Base-by-base conservation (phyloP, 1,140 invertebrate genomes). In the Plectus sambesii region DNA sequence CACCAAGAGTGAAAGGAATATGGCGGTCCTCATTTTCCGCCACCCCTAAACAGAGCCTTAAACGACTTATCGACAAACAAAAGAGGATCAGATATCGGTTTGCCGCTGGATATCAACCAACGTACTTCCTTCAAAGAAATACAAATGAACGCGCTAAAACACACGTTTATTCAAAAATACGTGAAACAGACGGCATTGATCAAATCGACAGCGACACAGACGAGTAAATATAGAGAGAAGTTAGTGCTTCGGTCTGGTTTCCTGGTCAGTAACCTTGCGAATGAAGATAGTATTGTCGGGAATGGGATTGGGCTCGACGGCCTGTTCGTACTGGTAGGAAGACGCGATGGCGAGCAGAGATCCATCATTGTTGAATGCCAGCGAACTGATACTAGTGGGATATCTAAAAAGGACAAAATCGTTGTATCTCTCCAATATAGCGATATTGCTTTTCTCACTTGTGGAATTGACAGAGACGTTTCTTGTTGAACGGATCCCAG, bases 401-500 rank as follows among this genome's bases (percentile, higher is more conserved):
- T 96, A 96, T 63, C 87, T 81, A 72, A 40, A 69, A 57, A 33
- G 47, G 15, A 49, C 42, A 23, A 25, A 43, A n/a, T n/a, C n/a
- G n/a, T n/a, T n/a, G n/a, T n/a, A n/a, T n/a, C n/a, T 45, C 15
- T 49, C 15, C 9, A 24, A 48, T 25, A 19, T 3, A 12, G 19
- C 15, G 24, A 23, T 33, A 38, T 24, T 9, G 26, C 22, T 43
- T 17, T 5, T 23, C 20, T 38, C 55, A 73, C 72, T 67, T 72
- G 55, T 94, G 92, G 69, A 97, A 96, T 70, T 97, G 92, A 63
- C 89, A 96, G 1, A 98, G 74, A 30, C 93, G 74, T 70, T 97
- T 98, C 73, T 97, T 96, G 69, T 97, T 96, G 63, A 93, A 93
- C 12, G 90, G 89, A 72, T 98, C 93, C 93, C 93, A 98, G 58